Base-by-base conservation (phyloP, 2,113 vertebrate genomes). In the Collichthys lucidus region DNA sequence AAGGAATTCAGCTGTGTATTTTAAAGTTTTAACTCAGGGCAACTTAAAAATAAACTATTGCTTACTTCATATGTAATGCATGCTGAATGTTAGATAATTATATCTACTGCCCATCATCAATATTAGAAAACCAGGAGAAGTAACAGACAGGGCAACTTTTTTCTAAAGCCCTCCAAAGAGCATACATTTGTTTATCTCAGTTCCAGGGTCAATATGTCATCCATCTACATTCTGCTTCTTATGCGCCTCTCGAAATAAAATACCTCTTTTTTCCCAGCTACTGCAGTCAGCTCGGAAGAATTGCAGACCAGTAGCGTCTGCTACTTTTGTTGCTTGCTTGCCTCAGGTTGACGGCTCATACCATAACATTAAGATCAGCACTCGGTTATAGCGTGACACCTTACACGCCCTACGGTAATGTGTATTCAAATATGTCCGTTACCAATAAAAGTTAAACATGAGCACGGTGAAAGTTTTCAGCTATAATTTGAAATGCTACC, bases 311-410 rank as follows among this genome's bases (percentile, higher is more conserved):
- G 42, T 26, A 63, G 42, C 22, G 12, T 55, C 42, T 16, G 0
- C 67, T 40, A 11, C 57, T 35, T 80, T 61, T 70, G 55, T 62
- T 66, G 22, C 63, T 71, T 52, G 31, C 70, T 80, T 59, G 75
- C 84, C 91, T 83, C 29, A 19, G 87, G 77, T 85, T 80, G 77
- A 76, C 81, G 68, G 72, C 72, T 75, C 64, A 86, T 80, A 68
- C 69, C 80, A 73, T 83, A 84, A 86, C 59, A 73, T 74, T 77
- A 66, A 77, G 29, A 63, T 69, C 50, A 89, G 53, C 17, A 12
- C 61, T 72, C 42, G 42, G 53, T 83, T 74, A 53, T 8, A 71
- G 62, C 57, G 70, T 57, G 61, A 79, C 17, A 53, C 64, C 31
- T 68, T 20, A 24, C 19, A 71, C 5, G 59, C 59, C 60, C 67